Evolutionary conservation across 2,113 vertebrate genomes (phyloP), one percentile per base, ranked within the genome.

Genomic region (Thermophis baileyi): DNA sequence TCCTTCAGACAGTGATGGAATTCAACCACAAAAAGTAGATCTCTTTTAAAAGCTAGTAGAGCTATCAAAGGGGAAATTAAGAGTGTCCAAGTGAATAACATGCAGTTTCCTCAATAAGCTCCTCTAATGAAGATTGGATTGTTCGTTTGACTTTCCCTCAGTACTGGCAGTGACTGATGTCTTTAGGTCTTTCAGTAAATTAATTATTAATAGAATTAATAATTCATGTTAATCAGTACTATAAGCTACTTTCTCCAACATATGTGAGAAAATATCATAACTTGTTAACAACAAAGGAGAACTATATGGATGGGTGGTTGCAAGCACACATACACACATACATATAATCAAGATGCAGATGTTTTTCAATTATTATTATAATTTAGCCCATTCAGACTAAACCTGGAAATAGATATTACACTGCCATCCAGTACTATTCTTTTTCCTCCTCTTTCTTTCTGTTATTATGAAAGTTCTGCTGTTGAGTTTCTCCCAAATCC

Each of bases 141-240:
- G 97, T 97, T 97, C 96, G 96, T 96, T 97, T 97, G 95, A 40
- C 97, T 97, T 96, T 97, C 97, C 97, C 94, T 96, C 96, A 92
- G 96, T 96, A 97, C 95, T 97, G 94, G 97, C 96, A 97, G 96
- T 96, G 97, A 97, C 96, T 25, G 96, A 95, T 97, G 98, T 98
- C 98, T 98, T 99, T 98, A 98, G 96, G 95, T 96, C 94, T 97
- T 97, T 97, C 94, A 96, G 97, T 98, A 98, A 98, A 99, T 99
- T 97, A 99, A 98, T 99, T 98, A 99, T 99, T 98, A 98, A 99
- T 98, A 94, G 95, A 96, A 97, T 99, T 98, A 99, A 99, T 99
- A 98, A 99, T 99, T 99, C 97, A 99, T 98, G 97, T 97, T 98
- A 99, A 99, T 98, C 98, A 98, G 98, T 98, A 98, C 98, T 98